These are phyloP conservation scores for Lissocephala sabroskyi DNA, from an alignment of 2,888 invertebrate genomes.

Conservation along the genomic window DNA sequence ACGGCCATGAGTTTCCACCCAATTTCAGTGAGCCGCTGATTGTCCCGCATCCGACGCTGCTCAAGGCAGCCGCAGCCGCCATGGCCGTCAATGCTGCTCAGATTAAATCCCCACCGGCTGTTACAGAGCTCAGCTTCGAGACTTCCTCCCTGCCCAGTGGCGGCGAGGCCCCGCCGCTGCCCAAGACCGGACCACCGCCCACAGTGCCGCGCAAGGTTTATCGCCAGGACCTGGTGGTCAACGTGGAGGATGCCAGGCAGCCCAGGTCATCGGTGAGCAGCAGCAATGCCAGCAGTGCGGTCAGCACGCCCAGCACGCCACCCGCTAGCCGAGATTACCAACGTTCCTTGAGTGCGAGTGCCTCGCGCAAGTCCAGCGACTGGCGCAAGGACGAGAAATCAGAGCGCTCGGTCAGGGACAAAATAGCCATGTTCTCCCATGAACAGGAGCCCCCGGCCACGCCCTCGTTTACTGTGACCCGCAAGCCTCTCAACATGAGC, in stretches of 20 bases:
- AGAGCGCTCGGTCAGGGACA: slow-evolving; percentile 86
- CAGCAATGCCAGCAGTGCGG: slow-evolving; percentile 6
- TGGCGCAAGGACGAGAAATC: slow-evolving; percentile 85
- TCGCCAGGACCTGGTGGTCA: slow-evolving; percentile 71
- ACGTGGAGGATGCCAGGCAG: slow-evolving; percentile 66
- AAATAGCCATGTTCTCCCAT: slow-evolving; percentile 89
- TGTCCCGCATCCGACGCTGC: slow-evolving; percentile 59
- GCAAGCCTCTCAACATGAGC: slow-evolving; percentile 69
- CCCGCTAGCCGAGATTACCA: slow-evolving; percentile 52
- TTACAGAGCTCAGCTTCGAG: slow-evolving; percentile 33
- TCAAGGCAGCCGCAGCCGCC: slow-evolving; percentile 11
- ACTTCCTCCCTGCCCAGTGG: slow-evolving; percentile 9
- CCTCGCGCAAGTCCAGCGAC: slow-evolving; percentile 67
- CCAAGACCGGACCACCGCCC: slow-evolving; percentile 69
- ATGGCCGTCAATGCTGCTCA: not conserved
- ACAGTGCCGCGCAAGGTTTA: slow-evolving; percentile 70
- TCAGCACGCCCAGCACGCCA: slow-evolving; percentile 19
- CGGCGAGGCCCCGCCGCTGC: slow-evolving; percentile 66
- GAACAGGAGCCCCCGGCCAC: slow-evolving; percentile 58
- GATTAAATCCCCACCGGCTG: slow-evolving; percentile 15
- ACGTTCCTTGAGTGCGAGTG: slow-evolving; percentile 66
- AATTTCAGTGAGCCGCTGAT: slow-evolving; percentile 72
- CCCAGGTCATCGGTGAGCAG: slow-evolving; percentile 28
- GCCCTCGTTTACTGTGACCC: slow-evolving; percentile 23
- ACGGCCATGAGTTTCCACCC: slow-evolving; percentile 73